These are phyloP conservation scores for Aquatica leii DNA, from an alignment of 2,888 invertebrate species.

Conservation along the genomic window DNA sequence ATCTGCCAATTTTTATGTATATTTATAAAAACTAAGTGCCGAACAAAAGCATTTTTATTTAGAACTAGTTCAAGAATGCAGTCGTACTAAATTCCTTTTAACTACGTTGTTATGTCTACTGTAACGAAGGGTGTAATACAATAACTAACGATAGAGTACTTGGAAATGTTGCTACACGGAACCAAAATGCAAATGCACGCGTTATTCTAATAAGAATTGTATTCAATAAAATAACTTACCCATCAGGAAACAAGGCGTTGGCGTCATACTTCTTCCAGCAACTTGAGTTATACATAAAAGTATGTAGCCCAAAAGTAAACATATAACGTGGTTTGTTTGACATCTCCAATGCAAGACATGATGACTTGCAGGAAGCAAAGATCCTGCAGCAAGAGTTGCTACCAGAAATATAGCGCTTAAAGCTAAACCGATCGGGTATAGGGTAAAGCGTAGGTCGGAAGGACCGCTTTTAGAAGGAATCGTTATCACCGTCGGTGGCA, in stretches of 20 bases:
- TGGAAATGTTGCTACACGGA: too few relatives aligned
- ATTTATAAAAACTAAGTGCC: too few relatives aligned
- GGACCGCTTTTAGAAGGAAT: conserved; percentile 36
- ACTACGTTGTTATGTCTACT: too few relatives aligned
- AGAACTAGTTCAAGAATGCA: too few relatives aligned
- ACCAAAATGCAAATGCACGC: too few relatives aligned
- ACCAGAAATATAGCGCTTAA: conserved; percentile 84
- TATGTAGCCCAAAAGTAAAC: conserved; percentile 82
- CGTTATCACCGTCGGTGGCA: conserved; percentile 52
- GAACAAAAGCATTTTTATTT: too few relatives aligned
- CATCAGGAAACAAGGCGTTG: conserved; percentile 70
- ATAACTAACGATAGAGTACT: too few relatives aligned
- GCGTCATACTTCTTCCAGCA: conserved; percentile 68
- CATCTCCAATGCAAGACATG: conserved; percentile 90
- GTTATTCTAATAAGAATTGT: too few relatives aligned
- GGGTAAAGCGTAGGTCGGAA: conserved; percentile 68
- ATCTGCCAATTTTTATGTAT: too few relatives aligned
- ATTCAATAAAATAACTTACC: conserved; percentile 69
- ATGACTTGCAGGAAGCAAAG: conserved; percentile 82
- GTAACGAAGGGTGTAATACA: too few relatives aligned
- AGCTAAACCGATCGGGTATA: conserved; percentile 81
- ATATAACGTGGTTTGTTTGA: conserved; percentile 86
- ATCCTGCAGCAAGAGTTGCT: conserved; percentile 81
- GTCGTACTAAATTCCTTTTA: too few relatives aligned
- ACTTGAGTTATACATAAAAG: conserved; percentile 81